phyloP scores from a whole-genome alignment of 2,113 vertebrate genomes.

The Calonectris borealis region DNA sequence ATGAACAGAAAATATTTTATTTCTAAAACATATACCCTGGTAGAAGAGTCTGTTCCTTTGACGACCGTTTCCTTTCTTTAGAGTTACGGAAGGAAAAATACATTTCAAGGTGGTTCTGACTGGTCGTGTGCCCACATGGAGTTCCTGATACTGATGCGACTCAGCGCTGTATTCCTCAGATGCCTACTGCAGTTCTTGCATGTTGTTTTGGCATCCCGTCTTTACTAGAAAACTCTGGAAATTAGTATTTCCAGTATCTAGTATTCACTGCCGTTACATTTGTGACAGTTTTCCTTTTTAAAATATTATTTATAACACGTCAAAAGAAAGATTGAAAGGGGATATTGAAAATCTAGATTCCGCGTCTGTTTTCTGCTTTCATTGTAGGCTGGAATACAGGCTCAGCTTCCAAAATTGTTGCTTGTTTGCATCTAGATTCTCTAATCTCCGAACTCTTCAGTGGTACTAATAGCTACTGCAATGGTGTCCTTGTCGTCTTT shows the following conservation, averaged over 20 bases:
- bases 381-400: background rate
- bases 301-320: background rate
- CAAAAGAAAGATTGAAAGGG: background rate
- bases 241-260: background rate
- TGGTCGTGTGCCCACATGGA: background rate
- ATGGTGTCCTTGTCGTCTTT: background rate
- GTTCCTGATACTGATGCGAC: background rate
- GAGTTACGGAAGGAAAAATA: background rate
- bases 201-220: background rate
- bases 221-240: background rate
- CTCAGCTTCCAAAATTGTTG: background rate
- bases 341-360: background rate
- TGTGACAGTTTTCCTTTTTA: background rate
- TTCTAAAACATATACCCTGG: background rate
- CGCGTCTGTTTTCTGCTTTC: background rate
- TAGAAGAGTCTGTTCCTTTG: background rate
- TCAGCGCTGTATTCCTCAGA: background rate
- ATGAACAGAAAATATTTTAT: background rate
- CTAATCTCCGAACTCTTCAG: background rate
- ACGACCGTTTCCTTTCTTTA: background rate
- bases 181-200: background rate
- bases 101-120: background rate
- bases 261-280: background rate
- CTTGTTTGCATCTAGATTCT: background rate
- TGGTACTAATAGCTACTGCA: background rate